phyloP scores from a whole-genome alignment of 2,113 vertebrate species.

The Bagarius yarrelli region DNA sequence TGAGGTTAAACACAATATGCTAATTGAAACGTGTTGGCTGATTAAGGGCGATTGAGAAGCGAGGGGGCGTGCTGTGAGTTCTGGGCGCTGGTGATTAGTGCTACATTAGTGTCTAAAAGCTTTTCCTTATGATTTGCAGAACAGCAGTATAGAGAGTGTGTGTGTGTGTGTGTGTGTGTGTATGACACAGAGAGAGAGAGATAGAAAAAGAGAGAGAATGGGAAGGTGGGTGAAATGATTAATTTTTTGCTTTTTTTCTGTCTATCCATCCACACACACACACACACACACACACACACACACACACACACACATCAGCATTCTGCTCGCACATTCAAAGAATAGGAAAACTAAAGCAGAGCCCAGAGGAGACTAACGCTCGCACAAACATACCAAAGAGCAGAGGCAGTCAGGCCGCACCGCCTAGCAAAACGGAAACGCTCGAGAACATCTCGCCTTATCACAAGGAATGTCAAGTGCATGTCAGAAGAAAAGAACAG shows the following conservation, averaged over 20 bases:
- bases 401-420: slow-evolving; percentile 39
- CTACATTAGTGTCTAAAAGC: slow-evolving; percentile 66
- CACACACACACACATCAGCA: slow-evolving; percentile 24
- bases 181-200: background rate
- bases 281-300: slow-evolving; percentile 20
- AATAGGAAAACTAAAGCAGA: slow-evolving; percentile 26
- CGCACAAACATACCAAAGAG: slow-evolving; percentile 43
- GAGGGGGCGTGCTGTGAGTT: slow-evolving; percentile 66
- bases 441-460: slow-evolving; percentile 50
- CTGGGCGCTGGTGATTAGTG: slow-evolving; percentile 69
- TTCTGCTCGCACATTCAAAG: slow-evolving; percentile 33
- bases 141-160: slow-evolving; percentile 50
- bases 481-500: slow-evolving; percentile 37
- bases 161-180: background rate
- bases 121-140: slow-evolving; percentile 59
- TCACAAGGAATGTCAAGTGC: slow-evolving; percentile 51
- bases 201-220: slow-evolving; percentile 6
- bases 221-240: slow-evolving; percentile 34
- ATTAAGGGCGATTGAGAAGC: slow-evolving; percentile 61
- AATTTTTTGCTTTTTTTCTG: slow-evolving; percentile 22
- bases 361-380: slow-evolving; percentile 45
- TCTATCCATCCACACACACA: slow-evolving; percentile 15
- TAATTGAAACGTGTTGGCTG: slow-evolving; percentile 64
- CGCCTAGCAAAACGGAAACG: slow-evolving; percentile 49
- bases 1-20: slow-evolving; percentile 59